Evolutionary conservation across 1,140 invertebrate genomes (phyloP).

Genomic region (Neuroterus valhalla): DNA sequence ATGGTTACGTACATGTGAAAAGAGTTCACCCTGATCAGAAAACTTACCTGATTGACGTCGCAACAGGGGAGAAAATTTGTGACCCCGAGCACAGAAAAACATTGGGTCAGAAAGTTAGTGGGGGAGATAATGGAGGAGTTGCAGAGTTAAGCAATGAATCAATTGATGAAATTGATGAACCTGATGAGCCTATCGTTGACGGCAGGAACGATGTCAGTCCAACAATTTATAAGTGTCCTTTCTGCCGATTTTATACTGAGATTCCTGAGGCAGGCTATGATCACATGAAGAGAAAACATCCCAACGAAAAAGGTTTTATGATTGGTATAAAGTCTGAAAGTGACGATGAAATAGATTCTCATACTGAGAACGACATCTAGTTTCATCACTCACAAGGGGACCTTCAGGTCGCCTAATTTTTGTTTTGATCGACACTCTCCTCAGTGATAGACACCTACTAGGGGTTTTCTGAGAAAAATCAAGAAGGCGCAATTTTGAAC

Average conservation of each 20-base stretch:
- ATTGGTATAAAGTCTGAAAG: neutral
- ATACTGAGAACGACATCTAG: neutral
- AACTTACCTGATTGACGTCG: slow-evolving; percentile 15
- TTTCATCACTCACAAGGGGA: neutral
- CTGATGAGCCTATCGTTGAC: neutral
- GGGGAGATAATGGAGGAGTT: neutral
- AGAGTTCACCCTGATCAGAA: slow-evolving; percentile 36
- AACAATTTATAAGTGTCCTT: neutral
- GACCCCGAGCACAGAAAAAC: neutral
- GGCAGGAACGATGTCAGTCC: neutral
- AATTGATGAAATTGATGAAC: neutral
- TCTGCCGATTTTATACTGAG: neutral
- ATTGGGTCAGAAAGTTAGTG: neutral
- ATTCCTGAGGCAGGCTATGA: neutral
- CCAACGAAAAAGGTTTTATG: neutral
- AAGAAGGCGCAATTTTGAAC: too few species aligned
- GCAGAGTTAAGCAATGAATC: neutral
- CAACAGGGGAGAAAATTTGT: neutral
- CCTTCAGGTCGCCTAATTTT: too few species aligned
- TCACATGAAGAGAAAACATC: neutral
- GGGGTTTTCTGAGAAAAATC: too few species aligned
- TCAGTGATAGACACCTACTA: too few species aligned
- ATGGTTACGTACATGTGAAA: slow-evolving; percentile 54
- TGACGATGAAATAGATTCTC: neutral
- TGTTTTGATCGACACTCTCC: too few species aligned